A percentile compares a stretch with the other conserved stretches of the same genome.
Conservation (phyloP, 2,888 invertebrate species). For the Drosophila paracracens region DNA sequence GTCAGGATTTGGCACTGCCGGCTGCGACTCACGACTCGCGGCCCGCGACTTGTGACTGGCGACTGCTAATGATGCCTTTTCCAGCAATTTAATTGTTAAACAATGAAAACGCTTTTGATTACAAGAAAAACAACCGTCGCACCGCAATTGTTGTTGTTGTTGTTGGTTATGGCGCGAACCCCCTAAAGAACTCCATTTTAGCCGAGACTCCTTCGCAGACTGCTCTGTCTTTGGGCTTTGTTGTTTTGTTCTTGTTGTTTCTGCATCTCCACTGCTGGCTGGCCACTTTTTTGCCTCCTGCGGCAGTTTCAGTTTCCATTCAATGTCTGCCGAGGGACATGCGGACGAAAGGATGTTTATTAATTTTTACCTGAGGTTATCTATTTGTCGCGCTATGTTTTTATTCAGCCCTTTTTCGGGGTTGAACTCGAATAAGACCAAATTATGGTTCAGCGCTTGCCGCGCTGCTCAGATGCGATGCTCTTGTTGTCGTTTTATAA, state of each 20-base stretch:
- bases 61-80: conserved; percentile 80
- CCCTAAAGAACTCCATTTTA: conserved; percentile 7
- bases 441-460: conserved; percentile 17
- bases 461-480: conserved; percentile 4
- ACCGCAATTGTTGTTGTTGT: conserved; percentile 31
- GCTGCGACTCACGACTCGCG: conserved; percentile 6
- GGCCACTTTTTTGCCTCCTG: conserved; percentile 33
- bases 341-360: conserved; percentile 64
- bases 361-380: conserved; percentile 81
- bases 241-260: conserved; percentile 43
- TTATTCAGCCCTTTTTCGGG: conserved; percentile 61
- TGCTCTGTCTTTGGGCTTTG: conserved; percentile 6
- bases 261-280: conserved; percentile 5
- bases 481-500: conserved; percentile 26
- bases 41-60: conserved; percentile 31
- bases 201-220: background rate
- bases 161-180: conserved; percentile 9
- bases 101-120: conserved; percentile 80
- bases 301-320: conserved; percentile 29
- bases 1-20: conserved; percentile 45
- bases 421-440: conserved; percentile 47
- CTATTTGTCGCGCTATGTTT: conserved; percentile 76
- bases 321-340: conserved; percentile 16
- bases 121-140: conserved; percentile 70
- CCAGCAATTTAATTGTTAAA: conserved; percentile 81